A percentile compares a stretch with the other conserved stretches of the same genome.
Conservation (phyloP, 1,140 invertebrate genomes). For the Asbolus verrucosus region DNA sequence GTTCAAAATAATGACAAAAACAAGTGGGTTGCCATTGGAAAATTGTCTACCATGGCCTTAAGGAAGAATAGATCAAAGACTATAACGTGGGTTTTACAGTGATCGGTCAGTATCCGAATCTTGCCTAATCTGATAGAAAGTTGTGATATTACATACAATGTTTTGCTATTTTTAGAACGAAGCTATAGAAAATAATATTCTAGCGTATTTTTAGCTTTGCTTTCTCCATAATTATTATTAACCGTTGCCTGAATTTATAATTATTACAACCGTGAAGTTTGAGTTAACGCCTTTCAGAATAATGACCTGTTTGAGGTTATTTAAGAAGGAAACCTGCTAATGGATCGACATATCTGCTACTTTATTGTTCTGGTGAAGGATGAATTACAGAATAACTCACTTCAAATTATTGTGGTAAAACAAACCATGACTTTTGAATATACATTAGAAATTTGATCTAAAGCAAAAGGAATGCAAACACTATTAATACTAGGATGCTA, state of each 20-base stretch:
- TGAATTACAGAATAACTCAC: too few relatives aligned
- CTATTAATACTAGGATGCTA: slow-evolving; percentile 27
- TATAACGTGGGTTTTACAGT: too few relatives aligned
- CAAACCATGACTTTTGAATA: slow-evolving; percentile 4
- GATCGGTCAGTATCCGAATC: not conserved
- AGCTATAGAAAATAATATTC: slow-evolving; percentile 2
- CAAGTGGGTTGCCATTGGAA: too few relatives aligned
- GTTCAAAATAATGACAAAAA: too few relatives aligned
- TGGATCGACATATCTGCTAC: too few relatives aligned
- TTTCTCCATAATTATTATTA: slow-evolving; percentile 18
- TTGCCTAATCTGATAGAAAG: slow-evolving; percentile 22
- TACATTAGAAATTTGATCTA: slow-evolving; percentile 20
- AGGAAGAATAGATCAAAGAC: too few relatives aligned
- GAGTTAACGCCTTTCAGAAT: too few relatives aligned
- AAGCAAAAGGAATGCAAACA: slow-evolving; percentile 28
- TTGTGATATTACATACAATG: slow-evolving; percentile 22
- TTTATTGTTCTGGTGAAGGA: too few relatives aligned
- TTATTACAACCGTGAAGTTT: too few relatives aligned
- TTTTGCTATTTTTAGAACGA: slow-evolving; percentile 29
- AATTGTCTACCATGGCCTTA: too few relatives aligned
- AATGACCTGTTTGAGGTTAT: too few relatives aligned
- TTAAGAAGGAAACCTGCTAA: too few relatives aligned
- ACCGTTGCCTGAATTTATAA: slow-evolving; percentile 8
- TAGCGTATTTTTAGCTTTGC: slow-evolving; percentile 21
- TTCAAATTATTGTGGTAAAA: not conserved